Evolutionary conservation across 2,888 invertebrate genomes (phyloP), one percentile per base, ranked within the genome.

Genomic region (Cosmorhoe ocellata): DNA sequence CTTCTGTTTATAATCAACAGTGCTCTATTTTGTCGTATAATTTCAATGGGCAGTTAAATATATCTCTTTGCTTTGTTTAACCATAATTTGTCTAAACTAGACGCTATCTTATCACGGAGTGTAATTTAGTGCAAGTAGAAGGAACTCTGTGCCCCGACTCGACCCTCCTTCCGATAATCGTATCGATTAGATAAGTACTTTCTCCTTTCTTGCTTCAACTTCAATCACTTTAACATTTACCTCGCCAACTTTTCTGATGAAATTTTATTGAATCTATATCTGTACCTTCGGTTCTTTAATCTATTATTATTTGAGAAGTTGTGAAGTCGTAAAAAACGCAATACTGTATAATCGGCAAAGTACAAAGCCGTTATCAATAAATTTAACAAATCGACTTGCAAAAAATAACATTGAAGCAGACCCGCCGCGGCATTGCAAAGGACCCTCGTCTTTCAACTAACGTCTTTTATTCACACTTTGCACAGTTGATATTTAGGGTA

Each of bases 391-490:
- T 72, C 61, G 64, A 50, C 55, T 63, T 58, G 55, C 66, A 68
- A 69, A 76, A 74, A 73, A 64, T 66, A 63, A 61, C 62, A 64
- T 66, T 47, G 64, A 58, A 65, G 56, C 56, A 60, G 71, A 67
- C 61, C 63, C 51, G 48, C 65, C 52, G 73, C 79, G 80, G 81
- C 71, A 63, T 59, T 55, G 64, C 54, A 78, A 70, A 69, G 67
- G 70, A 72, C 80, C 81, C 77, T 75, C 61, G 57, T 68, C 60
- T 67, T 61, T 61, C 56, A 48, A 62, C 63, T 63, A 67, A 73
- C 68, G 68, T 71, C 70, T 76, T 69, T 79, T 81, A 81, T 87
- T 86, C 84, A 83, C 88, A 85, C 85, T 79, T 77, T 58, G 69
- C 74, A 84, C 80, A 83, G 78, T 73, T 69, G 69, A 74, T 80